phyloP scores from a whole-genome alignment of 2,797 vertebrate species.

The Artibeus jamaicensis region DNA sequence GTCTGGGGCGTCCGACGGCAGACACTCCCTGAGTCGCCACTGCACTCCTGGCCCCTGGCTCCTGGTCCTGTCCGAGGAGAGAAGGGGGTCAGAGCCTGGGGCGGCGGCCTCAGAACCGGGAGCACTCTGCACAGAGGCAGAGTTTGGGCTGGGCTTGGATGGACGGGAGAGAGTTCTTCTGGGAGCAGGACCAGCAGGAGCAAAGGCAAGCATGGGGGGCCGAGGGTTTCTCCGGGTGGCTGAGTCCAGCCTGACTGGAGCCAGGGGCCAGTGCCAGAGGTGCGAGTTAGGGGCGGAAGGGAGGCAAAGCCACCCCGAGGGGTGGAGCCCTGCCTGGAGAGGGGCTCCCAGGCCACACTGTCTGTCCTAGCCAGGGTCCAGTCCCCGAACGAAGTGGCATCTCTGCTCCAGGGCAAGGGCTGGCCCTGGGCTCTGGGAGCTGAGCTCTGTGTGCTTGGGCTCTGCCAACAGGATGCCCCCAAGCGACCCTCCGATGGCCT shows the following conservation, averaged over 20 bases:
- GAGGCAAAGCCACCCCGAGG: too few species aligned
- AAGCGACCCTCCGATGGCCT: not conserved
- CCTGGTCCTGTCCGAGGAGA: not conserved
- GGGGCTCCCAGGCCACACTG: not conserved
- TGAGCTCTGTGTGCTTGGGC: not conserved
- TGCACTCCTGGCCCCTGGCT: not conserved
- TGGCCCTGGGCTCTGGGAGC: not conserved
- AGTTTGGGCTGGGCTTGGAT: not conserved
- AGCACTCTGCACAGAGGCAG: not conserved
- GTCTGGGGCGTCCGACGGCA: too few species aligned
- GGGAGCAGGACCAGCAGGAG: not conserved
- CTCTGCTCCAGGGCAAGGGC: not conserved
- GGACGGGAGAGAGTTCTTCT: not conserved
- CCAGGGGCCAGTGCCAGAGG: not conserved
- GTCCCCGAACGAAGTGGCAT: accelerated
- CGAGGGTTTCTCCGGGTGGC: not conserved
- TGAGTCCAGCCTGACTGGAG: not conserved
- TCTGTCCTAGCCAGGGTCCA: accelerated
- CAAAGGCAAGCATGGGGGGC: not conserved
- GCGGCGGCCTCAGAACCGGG: not conserved
- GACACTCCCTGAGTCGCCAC: accelerated
- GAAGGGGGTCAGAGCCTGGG: accelerated
- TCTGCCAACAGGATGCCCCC: not conserved
- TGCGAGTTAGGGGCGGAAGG: too few species aligned
- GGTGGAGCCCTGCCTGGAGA: not conserved